Base-by-base conservation (phyloP, 2,113 vertebrate genomes). In the Anser cygnoides region DNA sequence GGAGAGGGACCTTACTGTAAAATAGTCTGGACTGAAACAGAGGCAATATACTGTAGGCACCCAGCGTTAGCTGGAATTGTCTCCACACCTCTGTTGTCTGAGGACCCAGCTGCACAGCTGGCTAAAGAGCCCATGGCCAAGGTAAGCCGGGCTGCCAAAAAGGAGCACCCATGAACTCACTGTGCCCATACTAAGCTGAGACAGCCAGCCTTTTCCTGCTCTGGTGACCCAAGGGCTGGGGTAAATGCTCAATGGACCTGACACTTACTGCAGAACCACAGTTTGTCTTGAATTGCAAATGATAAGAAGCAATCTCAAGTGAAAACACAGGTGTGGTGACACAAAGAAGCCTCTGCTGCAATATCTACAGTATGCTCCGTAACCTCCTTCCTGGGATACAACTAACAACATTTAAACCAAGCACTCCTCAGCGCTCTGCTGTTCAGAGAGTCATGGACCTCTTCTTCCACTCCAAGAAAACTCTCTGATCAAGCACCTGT, bases 381-480 rank as follows among this genome's bases (percentile, higher is more conserved):
- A n/a, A 70, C 4, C 17, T 70, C 68, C 10, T 63, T 50, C 46
- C 46, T 77, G 9, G 76, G 23, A 29, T 26, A 66, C 17, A 46
- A 7, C 49, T 55, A 20, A 73, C 44, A 58, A n/a, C 25, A 28
- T 5, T 8, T 44, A 87, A 79, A 29, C 14, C 70, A 87, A 82
- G 25, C 0, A 1, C 28, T 78, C 73, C 23, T 41, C 68, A 80
- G 12, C 31, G 25, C 9, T 67, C 43, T 20, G 20, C 21, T 49
- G 29, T 46, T 37, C 59, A 87, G 25, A 72, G 16, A 33, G 50
- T 26, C 23, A 31, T 74, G 73, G 10, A 72, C 57, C 39, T 35
- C 26, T 77, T 81, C 33, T 77, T 74, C 22, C 29, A 91, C 43
- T 19, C 52, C 39, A 83, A 70, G 29, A 67, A 94, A 93, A 65